A percentile compares a stretch with the other conserved stretches of the same genome.
These are phyloP conservation scores for Fopius arisanus DNA, from an alignment of 1,140 invertebrate species.

Conservation along the genomic window DNA sequence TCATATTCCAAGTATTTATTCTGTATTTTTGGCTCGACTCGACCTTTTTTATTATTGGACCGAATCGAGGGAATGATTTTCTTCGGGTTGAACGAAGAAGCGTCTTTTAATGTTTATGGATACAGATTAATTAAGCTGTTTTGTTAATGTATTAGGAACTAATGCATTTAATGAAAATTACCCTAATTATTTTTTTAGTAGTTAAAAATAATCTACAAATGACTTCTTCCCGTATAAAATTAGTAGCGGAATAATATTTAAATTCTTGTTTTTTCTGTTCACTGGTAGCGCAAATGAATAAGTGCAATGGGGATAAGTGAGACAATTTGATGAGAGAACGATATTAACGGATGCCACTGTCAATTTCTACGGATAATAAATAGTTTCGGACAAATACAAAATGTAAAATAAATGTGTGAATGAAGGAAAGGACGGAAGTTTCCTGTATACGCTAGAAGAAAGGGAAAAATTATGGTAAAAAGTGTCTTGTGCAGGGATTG, in stretches of 20 bases:
- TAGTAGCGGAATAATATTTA: no score
- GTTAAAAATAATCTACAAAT: no score
- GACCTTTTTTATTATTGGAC: not conserved
- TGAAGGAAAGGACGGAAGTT: constrained; percentile 18
- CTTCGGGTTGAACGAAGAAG: not conserved
- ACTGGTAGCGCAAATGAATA: not conserved
- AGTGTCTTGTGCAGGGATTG: not conserved
- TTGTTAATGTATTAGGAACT: no score
- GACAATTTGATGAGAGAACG: not conserved
- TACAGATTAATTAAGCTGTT: no score
- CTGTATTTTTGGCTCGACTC: not conserved
- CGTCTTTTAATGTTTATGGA: no score
- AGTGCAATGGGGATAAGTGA: not conserved
- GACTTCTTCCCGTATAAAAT: no score
- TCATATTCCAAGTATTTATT: not conserved
- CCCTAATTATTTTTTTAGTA: no score
- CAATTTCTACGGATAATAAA: not conserved
- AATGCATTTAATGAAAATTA: no score
- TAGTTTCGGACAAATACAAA: not conserved
- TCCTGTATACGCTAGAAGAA: not conserved
- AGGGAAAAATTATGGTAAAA: not conserved
- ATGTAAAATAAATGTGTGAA: constrained; percentile 2
- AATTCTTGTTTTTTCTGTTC: no score
- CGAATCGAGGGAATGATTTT: not conserved
- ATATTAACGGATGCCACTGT: not conserved